Percentiles rank a stretch among this genome's conserved stretches.
These are phyloP conservation scores for Ridgeia piscesae DNA, from an alignment of 1,140 invertebrate genomes.

Conservation along the genomic window DNA sequence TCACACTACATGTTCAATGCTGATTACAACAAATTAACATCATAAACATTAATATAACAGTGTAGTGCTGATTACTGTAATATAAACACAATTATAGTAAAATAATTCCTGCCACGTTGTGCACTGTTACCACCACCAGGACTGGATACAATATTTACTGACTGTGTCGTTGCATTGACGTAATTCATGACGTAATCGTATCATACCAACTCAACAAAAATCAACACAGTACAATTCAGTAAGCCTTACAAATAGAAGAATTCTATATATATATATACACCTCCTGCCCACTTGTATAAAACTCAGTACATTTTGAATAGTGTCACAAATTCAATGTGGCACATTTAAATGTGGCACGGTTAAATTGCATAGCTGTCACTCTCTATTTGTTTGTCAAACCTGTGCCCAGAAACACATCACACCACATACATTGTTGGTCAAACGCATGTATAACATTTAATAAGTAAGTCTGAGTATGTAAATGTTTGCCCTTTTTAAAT, in stretches of 20 bases:
- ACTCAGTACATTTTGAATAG: neutral
- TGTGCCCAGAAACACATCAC: neutral
- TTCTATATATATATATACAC: neutral
- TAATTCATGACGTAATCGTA: neutral
- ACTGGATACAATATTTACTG: neutral
- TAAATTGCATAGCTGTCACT: neutral
- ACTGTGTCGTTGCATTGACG: neutral
- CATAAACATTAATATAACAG: neutral
- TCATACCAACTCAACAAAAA: neutral
- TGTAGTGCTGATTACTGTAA: neutral
- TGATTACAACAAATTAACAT: neutral
- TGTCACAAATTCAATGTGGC: neutral
- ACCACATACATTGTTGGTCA: neutral
- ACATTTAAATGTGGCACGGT: neutral
- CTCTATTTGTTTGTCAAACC: neutral
- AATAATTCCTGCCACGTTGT: neutral
- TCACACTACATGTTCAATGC: neutral
- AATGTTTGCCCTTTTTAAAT: neutral
- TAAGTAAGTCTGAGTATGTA: neutral
- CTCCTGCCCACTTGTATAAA: neutral
- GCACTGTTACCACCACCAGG: neutral
- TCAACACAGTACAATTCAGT: neutral
- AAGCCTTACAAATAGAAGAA: neutral
- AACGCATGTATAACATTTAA: neutral
- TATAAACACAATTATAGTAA: neutral